Percentiles rank a stretch among this genome's conserved stretches.
Evolutionary conservation across 37 sponge, comb jelly and placozoan genomes (phyloP).

Genomic region (Lycopodina hypogea): DNA sequence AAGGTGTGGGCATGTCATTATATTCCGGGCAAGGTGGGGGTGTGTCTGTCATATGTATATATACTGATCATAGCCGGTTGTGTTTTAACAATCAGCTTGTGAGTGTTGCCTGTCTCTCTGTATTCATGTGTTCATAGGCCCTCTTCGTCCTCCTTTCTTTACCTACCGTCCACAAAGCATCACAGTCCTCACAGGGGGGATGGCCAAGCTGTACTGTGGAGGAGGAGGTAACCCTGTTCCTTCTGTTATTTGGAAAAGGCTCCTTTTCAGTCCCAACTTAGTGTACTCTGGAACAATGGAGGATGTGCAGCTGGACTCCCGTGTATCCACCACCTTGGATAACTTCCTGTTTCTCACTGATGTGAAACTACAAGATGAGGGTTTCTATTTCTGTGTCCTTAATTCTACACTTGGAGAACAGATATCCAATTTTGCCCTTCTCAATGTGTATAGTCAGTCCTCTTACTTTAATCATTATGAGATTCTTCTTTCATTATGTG

Average conservation of each 20-base stretch:
- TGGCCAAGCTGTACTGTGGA: conserved; percentile 28
- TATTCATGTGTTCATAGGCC: neutral
- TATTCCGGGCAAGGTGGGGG: too few species aligned
- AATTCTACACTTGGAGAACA: conserved; percentile 1
- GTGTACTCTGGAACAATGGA: neutral
- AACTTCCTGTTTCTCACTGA: conserved; percentile 25
- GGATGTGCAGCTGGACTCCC: neutral
- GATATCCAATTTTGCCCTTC: neutral
- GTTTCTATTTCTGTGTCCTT: conserved; percentile 37
- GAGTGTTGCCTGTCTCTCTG: too few species aligned
- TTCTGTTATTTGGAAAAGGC: conserved; percentile 31
- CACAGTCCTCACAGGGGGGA: conserved; percentile 9
- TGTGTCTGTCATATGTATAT: too few species aligned
- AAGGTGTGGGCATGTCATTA: too few species aligned
- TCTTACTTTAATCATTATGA: too few species aligned
- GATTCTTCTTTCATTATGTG: too few species aligned
- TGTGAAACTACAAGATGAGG: conserved; percentile 19
- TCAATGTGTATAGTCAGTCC: conserved; percentile 17
- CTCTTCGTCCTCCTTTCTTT: conserved; percentile 32
- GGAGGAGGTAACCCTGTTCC: conserved; percentile 52
- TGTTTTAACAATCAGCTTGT: too few species aligned
- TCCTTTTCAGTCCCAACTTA: neutral
- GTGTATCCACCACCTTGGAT: conserved; percentile 28
- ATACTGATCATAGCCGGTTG: too few species aligned
- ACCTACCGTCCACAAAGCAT: conserved; percentile 18